These are phyloP conservation scores for Podarcis siculus DNA, from an alignment of 2,797 vertebrate species.

Conservation along the genomic window DNA sequence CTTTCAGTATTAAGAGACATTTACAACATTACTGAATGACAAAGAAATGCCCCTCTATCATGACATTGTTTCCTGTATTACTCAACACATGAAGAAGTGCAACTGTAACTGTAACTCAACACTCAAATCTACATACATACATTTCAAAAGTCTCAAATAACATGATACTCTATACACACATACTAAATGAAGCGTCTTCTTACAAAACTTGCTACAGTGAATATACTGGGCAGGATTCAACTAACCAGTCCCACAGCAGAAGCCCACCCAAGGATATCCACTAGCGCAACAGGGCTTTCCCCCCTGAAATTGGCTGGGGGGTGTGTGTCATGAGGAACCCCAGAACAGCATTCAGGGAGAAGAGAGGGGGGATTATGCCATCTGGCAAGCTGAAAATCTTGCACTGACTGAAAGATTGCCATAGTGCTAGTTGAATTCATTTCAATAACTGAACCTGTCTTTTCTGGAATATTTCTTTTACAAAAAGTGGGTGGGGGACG, in stretches of 20 bases:
- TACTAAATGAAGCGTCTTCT: background rate
- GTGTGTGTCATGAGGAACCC: too few species aligned
- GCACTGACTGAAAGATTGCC: too few species aligned
- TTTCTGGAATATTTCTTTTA: background rate
- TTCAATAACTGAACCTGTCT: background rate
- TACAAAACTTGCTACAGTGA: background rate
- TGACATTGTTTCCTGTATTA: background rate
- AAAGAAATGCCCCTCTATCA: background rate
- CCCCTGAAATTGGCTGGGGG: too few species aligned
- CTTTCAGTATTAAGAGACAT: background rate
- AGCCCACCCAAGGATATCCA: too few species aligned
- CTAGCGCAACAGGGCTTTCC: too few species aligned
- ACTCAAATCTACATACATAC: accelerated
- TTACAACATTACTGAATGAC: accelerated
- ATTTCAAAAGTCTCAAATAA: background rate
- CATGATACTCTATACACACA: background rate
- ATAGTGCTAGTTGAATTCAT: too few species aligned
- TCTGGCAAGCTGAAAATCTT: too few species aligned
- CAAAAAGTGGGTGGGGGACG: background rate
- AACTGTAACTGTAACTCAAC: background rate
- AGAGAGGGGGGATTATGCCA: too few species aligned
- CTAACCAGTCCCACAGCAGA: too few species aligned
- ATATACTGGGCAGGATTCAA: background rate
- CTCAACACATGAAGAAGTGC: background rate
- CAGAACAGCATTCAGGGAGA: too few species aligned